A percentile compares a stretch with the other conserved stretches of the same genome.
Evolutionary conservation across 2,797 vertebrate genomes (phyloP).

Genomic region (Anableps anableps): DNA sequence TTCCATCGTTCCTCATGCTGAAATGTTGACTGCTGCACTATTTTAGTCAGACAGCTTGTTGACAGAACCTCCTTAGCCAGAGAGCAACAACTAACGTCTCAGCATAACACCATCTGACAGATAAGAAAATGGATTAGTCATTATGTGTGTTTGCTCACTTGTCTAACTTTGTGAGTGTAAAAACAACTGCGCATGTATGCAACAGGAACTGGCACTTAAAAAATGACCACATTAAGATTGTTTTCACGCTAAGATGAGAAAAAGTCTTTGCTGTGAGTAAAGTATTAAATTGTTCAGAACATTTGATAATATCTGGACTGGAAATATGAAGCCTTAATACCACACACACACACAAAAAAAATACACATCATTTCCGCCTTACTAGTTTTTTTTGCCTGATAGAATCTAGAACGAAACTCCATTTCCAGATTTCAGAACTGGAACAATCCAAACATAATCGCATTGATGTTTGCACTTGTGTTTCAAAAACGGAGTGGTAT

Average conservation of each 20-base stretch:
- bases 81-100: conserved; percentile 38
- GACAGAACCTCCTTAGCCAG: conserved; percentile 57
- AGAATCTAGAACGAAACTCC: conserved; percentile 12
- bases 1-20: conserved; percentile 62
- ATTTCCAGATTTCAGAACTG: conserved; percentile 12
- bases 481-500: conserved; percentile 47
- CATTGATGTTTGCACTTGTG: conserved; percentile 26
- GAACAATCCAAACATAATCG: conserved; percentile 26
- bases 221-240: neutral
- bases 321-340: neutral
- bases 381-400: neutral
- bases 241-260: neutral
- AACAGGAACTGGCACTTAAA: conserved; percentile 29
- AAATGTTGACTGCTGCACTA: conserved; percentile 65
- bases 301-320: neutral
- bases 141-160: conserved; percentile 56
- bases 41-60: conserved; percentile 62
- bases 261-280: no score
- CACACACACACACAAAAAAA: conserved; percentile 4
- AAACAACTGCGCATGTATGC: conserved; percentile 32
- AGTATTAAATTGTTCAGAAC: neutral
- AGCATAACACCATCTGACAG: conserved; percentile 58
- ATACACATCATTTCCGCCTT: neutral
- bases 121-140: conserved; percentile 63
- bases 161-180: conserved; percentile 43